These are phyloP conservation scores for Sceloporus undulatus DNA, from an alignment of 2,113 vertebrate genomes.

Conservation along the genomic window DNA sequence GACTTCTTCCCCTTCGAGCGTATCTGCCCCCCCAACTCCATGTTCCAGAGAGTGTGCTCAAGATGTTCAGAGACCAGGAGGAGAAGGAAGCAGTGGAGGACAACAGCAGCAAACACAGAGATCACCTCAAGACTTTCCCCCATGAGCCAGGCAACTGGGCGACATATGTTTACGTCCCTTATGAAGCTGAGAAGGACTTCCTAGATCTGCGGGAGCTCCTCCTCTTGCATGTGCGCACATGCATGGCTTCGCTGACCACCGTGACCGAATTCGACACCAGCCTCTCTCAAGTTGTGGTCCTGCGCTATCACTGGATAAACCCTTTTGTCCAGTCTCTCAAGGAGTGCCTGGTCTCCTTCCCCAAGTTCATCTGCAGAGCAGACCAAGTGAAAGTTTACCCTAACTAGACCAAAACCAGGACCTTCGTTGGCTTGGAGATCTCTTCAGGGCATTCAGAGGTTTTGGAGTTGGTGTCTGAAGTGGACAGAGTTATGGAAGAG, in stretches of 20 bases:
- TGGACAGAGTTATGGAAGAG: conserved; percentile 89
- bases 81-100: conserved; percentile 74
- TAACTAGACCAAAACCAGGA: conserved; percentile 93
- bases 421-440: conserved; percentile 92
- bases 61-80: conserved; percentile 84
- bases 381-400: conserved; percentile 88
- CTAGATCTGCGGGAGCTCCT: conserved; percentile 84
- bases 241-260: conserved; percentile 71
- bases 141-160: conserved; percentile 96
- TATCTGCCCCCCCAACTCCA: conserved; percentile 73
- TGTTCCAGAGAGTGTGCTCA: conserved; percentile 80
- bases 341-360: conserved; percentile 74
- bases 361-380: conserved; percentile 87
- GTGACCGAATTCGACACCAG: conserved; percentile 92
- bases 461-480: conserved; percentile 82
- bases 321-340: conserved; percentile 87
- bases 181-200: conserved; percentile 82
- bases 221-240: conserved; percentile 58
- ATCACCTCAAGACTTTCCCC: conserved; percentile 88
- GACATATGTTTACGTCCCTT: conserved; percentile 88
- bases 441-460: conserved; percentile 84
- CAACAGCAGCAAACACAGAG: conserved; percentile 83
- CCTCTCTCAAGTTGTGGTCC: conserved; percentile 91
- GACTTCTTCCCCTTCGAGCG: conserved; percentile 37
- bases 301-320: conserved; percentile 95